These are phyloP conservation scores for Phataginus tetradactyla DNA, from an alignment of 2,797 vertebrate genomes.

Conservation along the genomic window DNA sequence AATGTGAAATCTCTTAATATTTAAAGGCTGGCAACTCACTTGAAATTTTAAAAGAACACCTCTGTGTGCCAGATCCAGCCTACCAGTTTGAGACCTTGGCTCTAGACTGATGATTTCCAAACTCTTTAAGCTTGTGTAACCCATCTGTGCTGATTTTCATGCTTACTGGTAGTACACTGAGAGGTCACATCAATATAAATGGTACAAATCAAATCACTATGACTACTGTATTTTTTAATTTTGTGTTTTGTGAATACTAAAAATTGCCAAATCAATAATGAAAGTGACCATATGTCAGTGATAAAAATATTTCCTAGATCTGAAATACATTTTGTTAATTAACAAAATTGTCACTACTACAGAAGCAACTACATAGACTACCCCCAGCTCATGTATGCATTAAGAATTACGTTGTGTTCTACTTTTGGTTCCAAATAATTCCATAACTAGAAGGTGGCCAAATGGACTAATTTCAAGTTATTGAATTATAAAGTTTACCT, in stretches of 20 bases:
- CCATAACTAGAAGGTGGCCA: constrained; percentile 36
- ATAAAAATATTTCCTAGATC: constrained; percentile 70
- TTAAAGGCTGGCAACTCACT: constrained; percentile 61
- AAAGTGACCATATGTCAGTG: constrained; percentile 68
- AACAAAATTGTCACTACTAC: constrained; percentile 24
- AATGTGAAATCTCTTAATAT: constrained; percentile 56
- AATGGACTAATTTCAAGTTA: constrained; percentile 37
- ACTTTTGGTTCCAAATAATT: constrained; percentile 28
- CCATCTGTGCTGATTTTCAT: constrained; percentile 41
- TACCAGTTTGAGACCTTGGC: constrained; percentile 46
- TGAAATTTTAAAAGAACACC: constrained; percentile 54
- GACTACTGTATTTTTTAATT: constrained; percentile 19
- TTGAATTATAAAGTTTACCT: constrained; percentile 39
- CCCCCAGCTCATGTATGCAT: background rate
- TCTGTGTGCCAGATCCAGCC: constrained; percentile 65
- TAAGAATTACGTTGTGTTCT: constrained; percentile 32
- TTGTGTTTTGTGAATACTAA: constrained; percentile 49
- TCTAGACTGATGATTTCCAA: constrained; percentile 15
- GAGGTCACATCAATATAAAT: constrained; percentile 40
- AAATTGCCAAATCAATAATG: constrained; percentile 60
- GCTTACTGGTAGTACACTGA: background rate
- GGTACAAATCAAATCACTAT: constrained; percentile 25
- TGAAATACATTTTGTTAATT: constrained; percentile 44
- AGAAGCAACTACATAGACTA: background rate
- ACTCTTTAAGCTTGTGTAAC: constrained; percentile 30